These are phyloP conservation scores for Liopterus haemorrhoidalis DNA, from an alignment of 2,888 invertebrate species.

Conservation along the genomic window DNA sequence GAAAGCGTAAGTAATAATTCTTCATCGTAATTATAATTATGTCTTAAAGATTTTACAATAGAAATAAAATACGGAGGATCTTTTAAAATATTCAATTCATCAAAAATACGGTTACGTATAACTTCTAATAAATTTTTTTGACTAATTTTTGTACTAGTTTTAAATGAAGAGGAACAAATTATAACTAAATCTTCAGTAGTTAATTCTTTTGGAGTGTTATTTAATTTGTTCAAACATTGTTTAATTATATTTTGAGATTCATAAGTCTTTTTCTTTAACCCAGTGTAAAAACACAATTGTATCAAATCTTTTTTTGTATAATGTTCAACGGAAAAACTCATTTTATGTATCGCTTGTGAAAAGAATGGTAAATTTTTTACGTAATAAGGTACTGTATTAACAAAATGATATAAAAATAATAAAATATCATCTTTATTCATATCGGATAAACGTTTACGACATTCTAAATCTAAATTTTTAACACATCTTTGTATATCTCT, in stretches of 20 bases:
- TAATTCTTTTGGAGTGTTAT: constrained; percentile 33
- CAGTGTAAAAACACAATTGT: constrained; percentile 43
- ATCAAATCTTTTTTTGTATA: constrained; percentile 39
- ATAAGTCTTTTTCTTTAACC: constrained; percentile 39
- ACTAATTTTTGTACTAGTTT: constrained; percentile 42
- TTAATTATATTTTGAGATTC: constrained; percentile 36
- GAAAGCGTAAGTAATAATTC: constrained; percentile 42
- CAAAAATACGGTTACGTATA: constrained; percentile 38
- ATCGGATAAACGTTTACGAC: constrained; percentile 34
- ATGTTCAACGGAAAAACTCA: constrained; percentile 31
- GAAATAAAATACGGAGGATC: constrained; percentile 44
- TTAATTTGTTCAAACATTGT: constrained; percentile 36
- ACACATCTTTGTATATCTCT: constrained; percentile 33
- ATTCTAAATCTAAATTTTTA: constrained; percentile 39
- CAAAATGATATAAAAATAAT: constrained; percentile 37
- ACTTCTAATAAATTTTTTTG: constrained; percentile 37
- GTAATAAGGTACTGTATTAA: constrained; percentile 37
- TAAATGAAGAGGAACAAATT: constrained; percentile 43
- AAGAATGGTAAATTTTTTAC: constrained; percentile 39
- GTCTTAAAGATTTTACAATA: constrained; percentile 44
- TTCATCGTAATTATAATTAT: constrained; percentile 41
- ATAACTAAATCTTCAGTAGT: constrained; percentile 42
- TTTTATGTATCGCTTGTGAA: constrained; percentile 34
- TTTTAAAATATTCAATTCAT: constrained; percentile 40
- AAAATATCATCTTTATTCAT: constrained; percentile 35